Percentiles rank a stretch among this genome's conserved stretches.
Conservation (phyloP, 2,113 vertebrate species). For the Pagrus major region DNA sequence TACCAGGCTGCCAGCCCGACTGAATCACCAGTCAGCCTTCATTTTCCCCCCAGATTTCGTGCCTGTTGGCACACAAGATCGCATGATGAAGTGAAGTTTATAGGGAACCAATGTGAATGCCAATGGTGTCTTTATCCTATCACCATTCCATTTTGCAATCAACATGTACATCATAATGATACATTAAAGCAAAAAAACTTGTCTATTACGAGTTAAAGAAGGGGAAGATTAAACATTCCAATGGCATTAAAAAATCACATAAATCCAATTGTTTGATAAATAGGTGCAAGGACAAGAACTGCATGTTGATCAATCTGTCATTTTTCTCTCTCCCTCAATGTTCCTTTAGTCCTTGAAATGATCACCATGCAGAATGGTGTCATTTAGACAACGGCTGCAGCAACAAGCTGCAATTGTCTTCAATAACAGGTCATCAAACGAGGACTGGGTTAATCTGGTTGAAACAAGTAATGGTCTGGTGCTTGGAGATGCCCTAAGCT, state of each 20-base stretch:
- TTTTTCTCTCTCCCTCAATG: neutral
- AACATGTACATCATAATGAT: too few species aligned
- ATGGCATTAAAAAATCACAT: neutral
- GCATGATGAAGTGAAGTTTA: too few species aligned
- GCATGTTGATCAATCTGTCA: neutral
- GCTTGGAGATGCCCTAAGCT: neutral
- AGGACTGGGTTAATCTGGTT: constrained; percentile 10
- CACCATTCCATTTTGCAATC: too few species aligned
- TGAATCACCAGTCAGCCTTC: too few species aligned
- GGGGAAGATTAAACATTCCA: neutral
- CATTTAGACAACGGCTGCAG: constrained; percentile 9
- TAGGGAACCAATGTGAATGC: too few species aligned
- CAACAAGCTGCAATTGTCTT: constrained; percentile 35
- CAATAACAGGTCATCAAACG: constrained; percentile 23
- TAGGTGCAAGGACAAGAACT: neutral
- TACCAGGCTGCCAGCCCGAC: too few species aligned
- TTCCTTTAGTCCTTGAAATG: constrained; percentile 1
- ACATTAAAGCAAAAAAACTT: too few species aligned
- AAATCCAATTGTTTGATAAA: neutral
- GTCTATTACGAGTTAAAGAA: too few species aligned
- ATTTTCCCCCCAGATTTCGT: too few species aligned
- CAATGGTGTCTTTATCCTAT: too few species aligned
- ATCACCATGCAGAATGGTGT: constrained; percentile 19
- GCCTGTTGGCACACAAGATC: too few species aligned
- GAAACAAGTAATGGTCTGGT: constrained; percentile 1